Evolutionary conservation across 2,113 vertebrate genomes (phyloP).

Genomic region (Seriola dumerili): DNA sequence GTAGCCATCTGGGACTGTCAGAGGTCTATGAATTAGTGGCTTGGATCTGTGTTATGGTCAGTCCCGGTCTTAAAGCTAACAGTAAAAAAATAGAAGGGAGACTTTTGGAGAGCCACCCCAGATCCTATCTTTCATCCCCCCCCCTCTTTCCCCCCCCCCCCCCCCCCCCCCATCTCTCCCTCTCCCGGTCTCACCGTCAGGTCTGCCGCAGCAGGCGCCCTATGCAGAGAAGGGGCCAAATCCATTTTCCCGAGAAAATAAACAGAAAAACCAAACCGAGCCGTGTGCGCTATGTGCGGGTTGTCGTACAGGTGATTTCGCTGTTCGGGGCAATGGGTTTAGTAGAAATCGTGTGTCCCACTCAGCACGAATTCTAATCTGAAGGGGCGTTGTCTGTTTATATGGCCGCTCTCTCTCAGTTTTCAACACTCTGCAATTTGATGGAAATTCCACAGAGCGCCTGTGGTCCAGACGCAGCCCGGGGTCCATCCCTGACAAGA

Average conservation of each 20-base stretch:
- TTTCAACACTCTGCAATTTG: conserved; percentile 56
- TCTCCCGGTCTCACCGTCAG: conserved; percentile 69
- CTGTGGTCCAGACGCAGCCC: conserved; percentile 59
- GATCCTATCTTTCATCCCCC: conserved; percentile 52
- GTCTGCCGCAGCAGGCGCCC: conserved; percentile 77
- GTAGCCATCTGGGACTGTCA: conserved; percentile 58
- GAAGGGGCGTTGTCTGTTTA: conserved; percentile 82
- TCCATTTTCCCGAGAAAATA: conserved; percentile 68
- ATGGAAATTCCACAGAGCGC: conserved; percentile 64
- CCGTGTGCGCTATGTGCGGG: conserved; percentile 64
- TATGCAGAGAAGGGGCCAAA: conserved; percentile 64
- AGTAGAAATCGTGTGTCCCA: conserved; percentile 64
- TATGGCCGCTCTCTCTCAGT: conserved; percentile 61
- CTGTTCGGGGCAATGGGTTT: conserved; percentile 53
- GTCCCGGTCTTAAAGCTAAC: conserved; percentile 81
- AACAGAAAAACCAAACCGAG: conserved; percentile 65
- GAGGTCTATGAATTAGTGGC: conserved; percentile 59
- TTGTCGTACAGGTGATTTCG: conserved; percentile 69
- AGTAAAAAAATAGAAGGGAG: conserved; percentile 83
- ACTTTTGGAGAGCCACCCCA: conserved; percentile 71
- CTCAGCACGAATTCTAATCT: conserved; percentile 62
- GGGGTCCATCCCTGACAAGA: conserved; percentile 40
- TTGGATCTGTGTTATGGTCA: conserved; percentile 66
- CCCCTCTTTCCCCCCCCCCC: not conserved
- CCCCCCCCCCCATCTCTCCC: conserved; percentile 21